These are phyloP conservation scores for Hydropsyche tenuis DNA, from an alignment of 1,140 invertebrate genomes.

Conservation along the genomic window DNA sequence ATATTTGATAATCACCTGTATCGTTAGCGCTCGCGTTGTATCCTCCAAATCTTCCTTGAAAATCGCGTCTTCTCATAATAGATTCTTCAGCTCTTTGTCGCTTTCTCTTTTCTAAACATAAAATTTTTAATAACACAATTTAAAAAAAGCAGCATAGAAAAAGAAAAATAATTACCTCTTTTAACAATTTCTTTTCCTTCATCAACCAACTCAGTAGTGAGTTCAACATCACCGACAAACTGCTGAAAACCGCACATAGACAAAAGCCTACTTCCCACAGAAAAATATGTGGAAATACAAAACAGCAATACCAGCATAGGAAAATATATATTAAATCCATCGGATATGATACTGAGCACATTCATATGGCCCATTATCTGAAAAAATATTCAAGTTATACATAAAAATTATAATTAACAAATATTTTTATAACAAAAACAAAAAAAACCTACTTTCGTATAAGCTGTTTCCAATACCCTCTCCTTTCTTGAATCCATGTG, in stretches of 20 bases:
- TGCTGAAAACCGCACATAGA: constrained; percentile 94
- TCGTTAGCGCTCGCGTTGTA: constrained; percentile 54
- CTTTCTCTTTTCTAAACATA: constrained; percentile 75
- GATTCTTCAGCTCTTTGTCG: constrained; percentile 82
- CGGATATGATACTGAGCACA: constrained; percentile 94
- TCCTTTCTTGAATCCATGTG: constrained; percentile 96
- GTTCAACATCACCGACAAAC: constrained; percentile 92
- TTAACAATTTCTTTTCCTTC: constrained; percentile 91
- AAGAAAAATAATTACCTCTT: constrained; percentile 65
- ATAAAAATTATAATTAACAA: constrained; percentile 50
- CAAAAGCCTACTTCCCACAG: constrained; percentile 86
- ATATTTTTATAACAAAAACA: constrained; percentile 56
- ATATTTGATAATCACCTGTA: constrained; percentile 27
- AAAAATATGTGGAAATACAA: constrained; percentile 94
- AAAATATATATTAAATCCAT: constrained; percentile 99
- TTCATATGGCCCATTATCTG: constrained; percentile 99
- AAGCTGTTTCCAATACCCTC: constrained; percentile 81
- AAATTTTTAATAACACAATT: constrained; percentile 28
- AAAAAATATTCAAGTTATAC: constrained; percentile 41
- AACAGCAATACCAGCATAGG: constrained; percentile 95
- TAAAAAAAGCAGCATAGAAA: neutral
- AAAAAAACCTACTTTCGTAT: constrained; percentile 74
- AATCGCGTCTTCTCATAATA: constrained; percentile 73
- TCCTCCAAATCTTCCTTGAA: constrained; percentile 68
- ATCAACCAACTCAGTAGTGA: constrained; percentile 90